Conservation (phyloP, 2,113 vertebrate genomes). For the Plecotus auritus region DNA sequence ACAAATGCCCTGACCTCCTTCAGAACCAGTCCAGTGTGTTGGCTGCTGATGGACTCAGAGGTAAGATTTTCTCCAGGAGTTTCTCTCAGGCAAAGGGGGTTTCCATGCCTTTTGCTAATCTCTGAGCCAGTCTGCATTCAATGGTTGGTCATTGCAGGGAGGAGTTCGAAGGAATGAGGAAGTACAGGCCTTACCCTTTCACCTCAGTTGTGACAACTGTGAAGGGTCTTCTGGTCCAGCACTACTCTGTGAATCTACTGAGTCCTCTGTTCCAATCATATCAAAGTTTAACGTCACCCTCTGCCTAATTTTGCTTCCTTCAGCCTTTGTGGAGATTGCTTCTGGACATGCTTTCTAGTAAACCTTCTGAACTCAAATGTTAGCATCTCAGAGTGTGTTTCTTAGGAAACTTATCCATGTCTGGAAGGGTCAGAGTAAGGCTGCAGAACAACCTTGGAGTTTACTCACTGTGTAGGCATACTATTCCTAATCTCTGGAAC, state of each 20-base stretch:
- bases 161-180: accelerated
- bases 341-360: too few relatives aligned
- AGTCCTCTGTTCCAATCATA: neutral
- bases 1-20: neutral
- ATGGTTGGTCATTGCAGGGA: neutral
- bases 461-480: accelerated
- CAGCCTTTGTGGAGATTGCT: neutral
- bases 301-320: neutral
- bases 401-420: neutral
- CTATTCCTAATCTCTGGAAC: too few relatives aligned
- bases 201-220: neutral
- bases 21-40: neutral
- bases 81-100: accelerated
- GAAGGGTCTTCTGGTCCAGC: neutral
- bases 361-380: too few relatives aligned
- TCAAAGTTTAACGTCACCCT: too few relatives aligned
- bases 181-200: accelerated
- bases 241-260: neutral
- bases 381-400: neutral
- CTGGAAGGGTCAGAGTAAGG: neutral
- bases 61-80: neutral
- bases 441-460: too few relatives aligned
- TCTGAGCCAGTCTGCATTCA: neutral
- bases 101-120: accelerated
- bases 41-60: neutral